These are phyloP conservation scores for Melipona quadrifasciata DNA, from an alignment of 1,140 invertebrate genomes.

Conservation along the genomic window DNA sequence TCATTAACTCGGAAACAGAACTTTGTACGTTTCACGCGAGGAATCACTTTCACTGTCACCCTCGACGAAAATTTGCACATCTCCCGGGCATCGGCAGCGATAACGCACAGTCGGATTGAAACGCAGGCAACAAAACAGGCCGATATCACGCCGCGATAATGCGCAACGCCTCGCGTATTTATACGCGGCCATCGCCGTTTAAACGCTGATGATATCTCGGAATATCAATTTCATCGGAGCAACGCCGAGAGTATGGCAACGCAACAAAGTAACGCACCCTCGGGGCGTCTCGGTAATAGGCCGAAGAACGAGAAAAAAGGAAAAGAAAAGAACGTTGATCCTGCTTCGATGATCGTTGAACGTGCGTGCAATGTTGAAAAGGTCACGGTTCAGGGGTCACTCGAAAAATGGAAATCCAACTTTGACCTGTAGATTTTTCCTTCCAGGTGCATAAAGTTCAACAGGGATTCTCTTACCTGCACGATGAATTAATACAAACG, in stretches of 20 bases:
- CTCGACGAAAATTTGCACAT: conserved; percentile 7
- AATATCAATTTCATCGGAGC: conserved; percentile 53
- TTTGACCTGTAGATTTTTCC: conserved; percentile 56
- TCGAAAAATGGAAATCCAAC: conserved; percentile 51
- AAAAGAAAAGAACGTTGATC: background rate
- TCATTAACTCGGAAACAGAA: background rate
- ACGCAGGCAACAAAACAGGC: conserved; percentile 11
- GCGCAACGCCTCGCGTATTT: conserved; percentile 12
- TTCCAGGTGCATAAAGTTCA: background rate
- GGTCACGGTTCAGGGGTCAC: conserved; percentile 63
- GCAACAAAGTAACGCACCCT: conserved; percentile 43
- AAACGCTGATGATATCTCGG: conserved; percentile 9
- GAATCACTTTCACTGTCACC: background rate
- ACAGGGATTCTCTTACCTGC: background rate
- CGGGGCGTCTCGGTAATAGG: conserved; percentile 6
- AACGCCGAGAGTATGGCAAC: conserved; percentile 27
- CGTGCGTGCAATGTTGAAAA: conserved; percentile 3
- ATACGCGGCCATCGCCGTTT: background rate
- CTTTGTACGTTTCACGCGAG: background rate
- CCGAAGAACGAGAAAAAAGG: background rate
- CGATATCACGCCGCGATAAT: background rate
- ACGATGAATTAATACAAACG: background rate
- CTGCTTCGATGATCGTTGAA: background rate
- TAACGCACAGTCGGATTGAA: background rate
- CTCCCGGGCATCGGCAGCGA: background rate